Conservation (phyloP, 2,797 vertebrate species). For the Calcarius lapponicus region DNA sequence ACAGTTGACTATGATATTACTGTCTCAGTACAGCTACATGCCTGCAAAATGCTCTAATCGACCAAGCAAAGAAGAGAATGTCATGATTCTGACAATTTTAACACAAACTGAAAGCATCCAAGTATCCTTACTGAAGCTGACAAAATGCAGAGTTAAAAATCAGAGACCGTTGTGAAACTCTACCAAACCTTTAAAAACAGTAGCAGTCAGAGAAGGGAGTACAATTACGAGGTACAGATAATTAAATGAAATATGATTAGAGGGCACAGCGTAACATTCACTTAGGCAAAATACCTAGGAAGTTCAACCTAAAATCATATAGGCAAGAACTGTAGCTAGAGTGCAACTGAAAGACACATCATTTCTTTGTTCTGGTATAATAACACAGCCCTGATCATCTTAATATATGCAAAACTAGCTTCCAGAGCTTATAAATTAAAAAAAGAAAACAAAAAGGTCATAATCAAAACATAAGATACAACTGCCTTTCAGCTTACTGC, state of each 20-base stretch:
- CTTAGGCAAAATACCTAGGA: background rate
- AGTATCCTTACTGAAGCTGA: background rate
- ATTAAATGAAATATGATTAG: slow-evolving; percentile 22
- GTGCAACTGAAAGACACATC: background rate
- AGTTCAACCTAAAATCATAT: slow-evolving; percentile 1
- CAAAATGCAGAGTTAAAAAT: background rate
- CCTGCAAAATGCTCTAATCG: background rate
- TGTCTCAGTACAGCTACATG: background rate
- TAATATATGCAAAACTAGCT: background rate
- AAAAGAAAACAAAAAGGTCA: background rate
- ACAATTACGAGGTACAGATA: background rate
- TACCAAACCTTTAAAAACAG: background rate
- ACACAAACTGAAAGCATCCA: background rate
- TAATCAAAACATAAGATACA: background rate
- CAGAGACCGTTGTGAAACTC: background rate
- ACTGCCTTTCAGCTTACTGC: background rate
- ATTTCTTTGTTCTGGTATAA: background rate
- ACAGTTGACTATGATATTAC: background rate
- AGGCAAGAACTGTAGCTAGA: background rate
- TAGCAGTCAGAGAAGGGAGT: background rate
- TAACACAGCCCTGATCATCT: background rate
- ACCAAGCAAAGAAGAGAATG: background rate
- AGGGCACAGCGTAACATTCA: background rate
- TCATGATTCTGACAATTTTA: background rate
- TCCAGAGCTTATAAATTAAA: background rate